Evolutionary conservation across 64 coral and sea anemone genomes (phyloP).

Genomic region (Porites lutea): DNA sequence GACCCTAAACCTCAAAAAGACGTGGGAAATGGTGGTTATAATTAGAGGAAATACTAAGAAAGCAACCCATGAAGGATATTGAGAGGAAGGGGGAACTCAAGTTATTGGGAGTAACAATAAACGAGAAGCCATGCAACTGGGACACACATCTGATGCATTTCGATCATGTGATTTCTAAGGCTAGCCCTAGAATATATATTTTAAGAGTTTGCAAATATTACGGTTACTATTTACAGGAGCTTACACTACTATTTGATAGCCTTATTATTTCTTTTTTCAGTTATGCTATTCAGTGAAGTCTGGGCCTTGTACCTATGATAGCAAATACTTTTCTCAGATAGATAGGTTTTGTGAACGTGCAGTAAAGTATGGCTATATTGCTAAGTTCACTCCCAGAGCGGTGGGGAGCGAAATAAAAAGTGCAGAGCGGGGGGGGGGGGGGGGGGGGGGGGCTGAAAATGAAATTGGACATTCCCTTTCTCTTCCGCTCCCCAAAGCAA

Average conservation of each 20-base stretch:
- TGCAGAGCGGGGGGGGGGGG: too few species aligned
- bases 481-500: too few species aligned
- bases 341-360: constrained; percentile 30
- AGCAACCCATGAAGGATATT: not conserved
- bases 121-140: constrained; percentile 8
- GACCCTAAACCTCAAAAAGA: not conserved
- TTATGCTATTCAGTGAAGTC: not conserved
- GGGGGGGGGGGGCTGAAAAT: too few species aligned
- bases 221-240: constrained; percentile 8
- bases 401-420: too few species aligned
- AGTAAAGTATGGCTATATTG: not conserved
- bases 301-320: constrained; percentile 16
- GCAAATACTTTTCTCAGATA: constrained; percentile 34
- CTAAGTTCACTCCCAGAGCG: too few species aligned
- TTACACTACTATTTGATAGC: constrained; percentile 25
- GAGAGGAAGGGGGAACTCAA: not conserved
- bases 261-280: constrained; percentile 47
- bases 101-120: constrained; percentile 1
- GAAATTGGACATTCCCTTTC: too few species aligned
- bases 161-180: constrained; percentile 7
- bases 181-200: constrained; percentile 32
- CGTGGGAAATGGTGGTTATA: constrained; percentile 22
- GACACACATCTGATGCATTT: not conserved
- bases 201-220: constrained; percentile 42
- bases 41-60: not conserved